A percentile compares a stretch with the other conserved stretches of the same genome.
Conservation (phyloP, 2,797 vertebrate genomes). For the Coendou prehensilis region DNA sequence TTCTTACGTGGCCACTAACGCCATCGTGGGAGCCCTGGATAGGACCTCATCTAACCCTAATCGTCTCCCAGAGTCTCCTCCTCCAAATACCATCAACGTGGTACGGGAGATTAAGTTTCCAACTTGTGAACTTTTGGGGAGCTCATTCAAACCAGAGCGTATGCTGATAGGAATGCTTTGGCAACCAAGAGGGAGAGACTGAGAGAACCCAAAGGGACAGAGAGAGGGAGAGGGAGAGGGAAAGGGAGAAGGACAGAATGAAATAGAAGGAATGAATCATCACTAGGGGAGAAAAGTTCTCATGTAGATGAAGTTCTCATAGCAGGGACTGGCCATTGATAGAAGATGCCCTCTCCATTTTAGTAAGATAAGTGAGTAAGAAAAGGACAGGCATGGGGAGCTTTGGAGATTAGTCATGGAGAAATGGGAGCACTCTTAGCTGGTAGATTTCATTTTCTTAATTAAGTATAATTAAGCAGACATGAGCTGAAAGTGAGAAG, state of each 20-base stretch:
- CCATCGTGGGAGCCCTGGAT: no score
- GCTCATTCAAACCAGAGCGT: background rate
- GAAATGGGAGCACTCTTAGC: background rate
- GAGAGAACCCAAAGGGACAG: background rate
- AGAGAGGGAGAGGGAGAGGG: background rate
- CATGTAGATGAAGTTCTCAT: no score
- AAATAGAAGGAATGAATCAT: no score
- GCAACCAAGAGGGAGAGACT: background rate
- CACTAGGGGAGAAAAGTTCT: background rate
- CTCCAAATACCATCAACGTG: background rate
- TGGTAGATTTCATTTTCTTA: constrained; percentile 11
- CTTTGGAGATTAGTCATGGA: constrained; percentile 20
- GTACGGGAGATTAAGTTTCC: background rate
- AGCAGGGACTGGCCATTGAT: no score
- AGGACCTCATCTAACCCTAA: background rate
- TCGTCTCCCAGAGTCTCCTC: background rate
- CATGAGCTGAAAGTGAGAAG: background rate
- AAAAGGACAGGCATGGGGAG: background rate
- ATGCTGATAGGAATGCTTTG: background rate
- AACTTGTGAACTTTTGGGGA: background rate
- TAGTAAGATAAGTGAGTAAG: background rate
- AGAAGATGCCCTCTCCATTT: background rate
- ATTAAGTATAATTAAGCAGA: background rate
- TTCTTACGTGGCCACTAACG: background rate
- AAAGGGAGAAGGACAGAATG: background rate